Evolutionary conservation across 2,113 vertebrate species (phyloP), one percentile per base, ranked within the genome.

Genomic region (Ondatra zibethicus): DNA sequence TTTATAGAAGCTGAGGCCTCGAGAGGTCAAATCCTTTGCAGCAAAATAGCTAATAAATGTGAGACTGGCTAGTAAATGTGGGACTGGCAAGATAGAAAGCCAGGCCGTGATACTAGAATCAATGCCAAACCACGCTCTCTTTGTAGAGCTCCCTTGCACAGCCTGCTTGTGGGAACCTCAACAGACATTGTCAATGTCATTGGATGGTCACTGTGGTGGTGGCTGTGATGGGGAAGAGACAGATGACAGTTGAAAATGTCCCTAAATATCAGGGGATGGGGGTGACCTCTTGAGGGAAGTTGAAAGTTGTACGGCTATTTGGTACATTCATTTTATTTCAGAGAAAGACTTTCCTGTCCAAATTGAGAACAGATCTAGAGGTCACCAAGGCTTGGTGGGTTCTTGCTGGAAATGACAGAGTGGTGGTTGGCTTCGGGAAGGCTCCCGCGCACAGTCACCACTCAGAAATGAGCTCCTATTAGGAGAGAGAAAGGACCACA

Each of bases 61-160:
- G 6, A 39, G 82, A 16, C 52, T n/a, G 8, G 17, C 55, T 58
- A 7, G 55, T 58, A 58, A 58, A 5, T 21, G 55, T 58, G 55
- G 6, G 17, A 21, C 58, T 21, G 19, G n/a, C n/a, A n/a, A 29
- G 73, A 72, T 33, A 81, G 68, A 68, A 61, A 75, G 19, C 36
- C 31, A 61, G 52, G 13, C 14, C 47, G 3, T 1, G 3, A 27
- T 82, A 50, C 78, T 42, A 61, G 65, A 86, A 31, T 33, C 87
- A 27, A 1, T 31, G 21, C 36, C 47, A 63, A 88, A 80, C 73
- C 63, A 23, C 29, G 47, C 80, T 75, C 65, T 92, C 78, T 5
- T 0, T 8, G 12, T 9, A 36, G 3, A 55, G 68, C 68, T 78
- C 52, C n/a, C 65, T 25, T 27, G 27, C n/a, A 0, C 3, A 19